Base-by-base conservation (phyloP, 2,888 invertebrate genomes). In the Pinctada fucata region DNA sequence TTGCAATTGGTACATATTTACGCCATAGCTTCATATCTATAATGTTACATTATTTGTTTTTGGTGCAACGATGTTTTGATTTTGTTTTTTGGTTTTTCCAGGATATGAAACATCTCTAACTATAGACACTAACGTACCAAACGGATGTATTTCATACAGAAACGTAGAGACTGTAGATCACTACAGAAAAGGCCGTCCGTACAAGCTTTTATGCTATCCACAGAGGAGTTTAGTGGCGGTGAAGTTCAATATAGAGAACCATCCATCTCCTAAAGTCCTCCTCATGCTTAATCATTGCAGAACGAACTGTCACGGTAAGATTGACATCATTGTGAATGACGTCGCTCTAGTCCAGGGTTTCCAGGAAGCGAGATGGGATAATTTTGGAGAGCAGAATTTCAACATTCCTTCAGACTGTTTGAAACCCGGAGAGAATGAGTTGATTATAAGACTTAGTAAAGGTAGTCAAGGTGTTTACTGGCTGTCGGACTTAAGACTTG, bases 401-500 rank as follows among this genome's bases (percentile, higher is more conserved):
- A 51, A 52, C 48, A 52, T 77, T 66, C 77, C 77, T 58, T 31
- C 52, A n/a, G 47, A 72, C n/a, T 16, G 66, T 3, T 72, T 72
- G n/a, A 72, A 66, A 52, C 5, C 45, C 4, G 72, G 58, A 8
- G 48, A 48, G 4, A 77, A 77, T 13, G 52, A 31, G 16, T n/a
- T 77, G 13, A 58, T 47, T 10, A 47, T 77, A 16, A 69, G 52
- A 52, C 52, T 77, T 4, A 77, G 72, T 48, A 51, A 58, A 16
- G 66, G 16, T n/a, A 77, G 77, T 58, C 65, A 50, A 31, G 77
- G 77, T 8, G 77, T 77, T 1, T 76, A 76, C 31, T 76, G 76
- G 76, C 50, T 76, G 16, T 76, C 76, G 3, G 76, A 76, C 58
- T 10, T 70, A 8, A 64, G 51, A 10, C 31, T 76, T 16, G 76